Evolutionary conservation across 2,797 vertebrate species (phyloP).

Genomic region (Anabas testudineus): DNA sequence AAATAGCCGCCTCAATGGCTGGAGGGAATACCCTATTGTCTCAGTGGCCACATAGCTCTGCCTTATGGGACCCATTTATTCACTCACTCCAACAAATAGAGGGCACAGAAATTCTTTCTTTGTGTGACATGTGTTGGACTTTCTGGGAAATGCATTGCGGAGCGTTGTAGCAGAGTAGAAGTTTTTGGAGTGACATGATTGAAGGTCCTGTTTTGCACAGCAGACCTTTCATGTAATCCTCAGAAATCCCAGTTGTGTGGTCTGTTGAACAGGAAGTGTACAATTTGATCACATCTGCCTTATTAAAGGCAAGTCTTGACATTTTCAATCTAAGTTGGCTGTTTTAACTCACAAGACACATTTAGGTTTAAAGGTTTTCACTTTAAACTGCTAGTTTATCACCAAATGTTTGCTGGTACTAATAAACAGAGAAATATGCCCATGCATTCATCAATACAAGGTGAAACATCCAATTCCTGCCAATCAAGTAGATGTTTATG

Average conservation of each 20-base stretch:
- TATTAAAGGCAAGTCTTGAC: constrained; percentile 65
- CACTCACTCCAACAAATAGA: constrained; percentile 71
- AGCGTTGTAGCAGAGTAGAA: constrained; percentile 37
- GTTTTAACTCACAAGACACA: constrained; percentile 32
- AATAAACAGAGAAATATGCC: neutral
- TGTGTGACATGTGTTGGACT: constrained; percentile 61
- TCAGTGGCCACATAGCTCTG: constrained; percentile 64
- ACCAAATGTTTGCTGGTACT: constrained; percentile 5
- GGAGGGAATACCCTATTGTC: constrained; percentile 78
- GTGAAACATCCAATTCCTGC: neutral
- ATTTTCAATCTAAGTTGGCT: constrained; percentile 47
- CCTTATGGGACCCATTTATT: constrained; percentile 75
- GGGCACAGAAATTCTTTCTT: constrained; percentile 60
- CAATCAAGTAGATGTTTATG: neutral
- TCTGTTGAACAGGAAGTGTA: constrained; percentile 52
- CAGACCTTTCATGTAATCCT: constrained; percentile 62
- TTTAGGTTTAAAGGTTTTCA: constrained; percentile 23
- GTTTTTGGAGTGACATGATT: constrained; percentile 54
- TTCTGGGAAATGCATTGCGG: constrained; percentile 35
- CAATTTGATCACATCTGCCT: constrained; percentile 56
- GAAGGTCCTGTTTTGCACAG: constrained; percentile 47
- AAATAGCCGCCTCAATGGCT: constrained; percentile 76
- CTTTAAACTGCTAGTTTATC: constrained; percentile 23
- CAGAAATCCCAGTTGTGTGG: constrained; percentile 51
- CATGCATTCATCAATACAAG: neutral